Percentiles rank a stretch among this genome's conserved stretches.
Evolutionary conservation across 2,797 vertebrate species (phyloP).

Genomic region (Rhinophrynus dorsalis): DNA sequence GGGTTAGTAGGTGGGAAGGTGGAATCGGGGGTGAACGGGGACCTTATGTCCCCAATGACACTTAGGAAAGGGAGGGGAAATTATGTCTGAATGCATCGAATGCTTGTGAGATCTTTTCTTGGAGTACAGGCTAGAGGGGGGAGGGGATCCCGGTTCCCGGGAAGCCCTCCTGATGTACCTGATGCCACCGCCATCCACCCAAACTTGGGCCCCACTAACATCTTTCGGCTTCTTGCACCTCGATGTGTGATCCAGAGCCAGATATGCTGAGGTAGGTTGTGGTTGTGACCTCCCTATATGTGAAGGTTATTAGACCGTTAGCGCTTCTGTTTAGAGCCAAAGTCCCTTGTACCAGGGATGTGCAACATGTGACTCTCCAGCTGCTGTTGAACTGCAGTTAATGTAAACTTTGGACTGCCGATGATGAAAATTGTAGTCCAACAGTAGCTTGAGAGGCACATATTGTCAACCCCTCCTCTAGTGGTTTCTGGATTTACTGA

Average conservation of each 20-base stretch:
- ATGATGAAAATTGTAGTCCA: too few species aligned
- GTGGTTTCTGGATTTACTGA: too few species aligned
- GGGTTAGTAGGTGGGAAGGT: conserved; percentile 6
- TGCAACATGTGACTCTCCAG: too few species aligned
- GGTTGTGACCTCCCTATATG: conserved; percentile 16
- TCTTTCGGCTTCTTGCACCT: not conserved
- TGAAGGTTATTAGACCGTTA: not conserved
- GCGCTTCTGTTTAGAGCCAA: not conserved
- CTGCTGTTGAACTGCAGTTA: too few species aligned
- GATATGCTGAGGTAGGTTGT: conserved; percentile 25
- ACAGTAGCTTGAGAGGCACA: too few species aligned
- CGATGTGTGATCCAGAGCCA: not conserved
- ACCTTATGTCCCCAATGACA: not conserved
- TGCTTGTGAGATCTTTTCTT: not conserved
- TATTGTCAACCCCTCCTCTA: too few species aligned
- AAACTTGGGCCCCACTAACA: not conserved
- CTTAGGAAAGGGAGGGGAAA: not conserved
- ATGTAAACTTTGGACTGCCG: too few species aligned
- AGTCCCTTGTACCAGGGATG: too few species aligned
- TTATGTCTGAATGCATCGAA: not conserved
- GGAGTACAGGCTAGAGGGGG: too few species aligned
- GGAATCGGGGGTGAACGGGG: not conserved
- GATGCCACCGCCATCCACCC: not conserved
- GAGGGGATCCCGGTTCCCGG: not conserved
- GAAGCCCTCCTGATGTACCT: not conserved